These are phyloP conservation scores for Cercocebus atys DNA, from an alignment of 2,113 vertebrate species.

Conservation along the genomic window DNA sequence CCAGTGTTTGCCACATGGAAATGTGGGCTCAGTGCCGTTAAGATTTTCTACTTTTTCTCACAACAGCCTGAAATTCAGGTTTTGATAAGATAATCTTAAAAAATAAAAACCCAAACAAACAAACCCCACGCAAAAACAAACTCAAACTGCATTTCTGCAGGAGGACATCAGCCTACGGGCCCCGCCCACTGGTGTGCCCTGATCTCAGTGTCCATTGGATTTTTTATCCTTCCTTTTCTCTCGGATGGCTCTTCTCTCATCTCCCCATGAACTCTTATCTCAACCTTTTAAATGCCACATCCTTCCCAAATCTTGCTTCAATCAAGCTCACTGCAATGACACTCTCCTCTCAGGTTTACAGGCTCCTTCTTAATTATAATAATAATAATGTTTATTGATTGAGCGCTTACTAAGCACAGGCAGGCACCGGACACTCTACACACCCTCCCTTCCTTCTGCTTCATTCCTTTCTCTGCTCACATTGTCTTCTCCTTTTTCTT, in stretches of 20 bases:
- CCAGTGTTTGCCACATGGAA: fast-evolving
- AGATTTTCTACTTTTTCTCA: neutral
- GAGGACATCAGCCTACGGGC: fast-evolving
- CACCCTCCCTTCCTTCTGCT: fast-evolving
- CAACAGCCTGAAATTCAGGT: no score
- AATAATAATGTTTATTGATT: fast-evolving
- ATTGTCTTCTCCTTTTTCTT: no score
- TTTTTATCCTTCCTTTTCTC: neutral
- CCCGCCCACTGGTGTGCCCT: fast-evolving
- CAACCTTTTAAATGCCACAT: neutral
- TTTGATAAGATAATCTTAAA: neutral
- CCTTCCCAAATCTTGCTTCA: neutral
- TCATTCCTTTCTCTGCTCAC: neutral
- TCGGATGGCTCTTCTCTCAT: neutral
- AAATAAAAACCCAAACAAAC: neutral
- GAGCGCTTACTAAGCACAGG: neutral
- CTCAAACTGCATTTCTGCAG: fast-evolving
- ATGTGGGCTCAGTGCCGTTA: fast-evolving
- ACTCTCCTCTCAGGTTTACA: neutral
- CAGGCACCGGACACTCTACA: fast-evolving
- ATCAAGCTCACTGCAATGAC: fast-evolving
- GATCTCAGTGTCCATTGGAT: fast-evolving
- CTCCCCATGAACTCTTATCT: no score
- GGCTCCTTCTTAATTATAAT: neutral
- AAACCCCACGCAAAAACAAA: neutral